phyloP scores from a whole-genome alignment of 30 jellyfish, hydroid and myxozoan species.

The Aurelia sp. region DNA sequence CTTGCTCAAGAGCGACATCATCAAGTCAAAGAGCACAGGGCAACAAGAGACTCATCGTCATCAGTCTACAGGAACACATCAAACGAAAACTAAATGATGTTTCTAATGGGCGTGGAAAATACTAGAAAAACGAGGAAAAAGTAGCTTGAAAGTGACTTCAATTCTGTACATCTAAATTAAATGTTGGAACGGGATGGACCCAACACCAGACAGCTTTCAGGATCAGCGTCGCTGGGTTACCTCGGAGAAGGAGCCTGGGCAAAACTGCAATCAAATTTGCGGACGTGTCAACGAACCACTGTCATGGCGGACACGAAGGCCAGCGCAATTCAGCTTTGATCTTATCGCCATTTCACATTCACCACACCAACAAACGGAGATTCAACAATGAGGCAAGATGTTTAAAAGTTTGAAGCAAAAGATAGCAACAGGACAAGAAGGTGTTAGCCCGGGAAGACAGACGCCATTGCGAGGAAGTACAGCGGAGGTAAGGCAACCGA shows the following conservation, averaged over 20 bases:
- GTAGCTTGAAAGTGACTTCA: too few species aligned
- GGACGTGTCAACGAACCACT: slow-evolving; percentile 61
- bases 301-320: slow-evolving; percentile 60
- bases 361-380: neutral
- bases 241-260: slow-evolving; percentile 69
- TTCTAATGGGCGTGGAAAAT: too few species aligned
- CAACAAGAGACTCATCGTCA: too few species aligned
- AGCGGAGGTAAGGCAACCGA: slow-evolving; percentile 57
- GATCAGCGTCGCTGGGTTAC: neutral
- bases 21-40: too few species aligned
- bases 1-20: too few species aligned
- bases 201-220: neutral
- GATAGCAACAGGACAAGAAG: slow-evolving; percentile 97
- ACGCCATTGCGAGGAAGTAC: slow-evolving; percentile 80
- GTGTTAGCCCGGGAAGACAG: slow-evolving; percentile 99
- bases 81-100: too few species aligned
- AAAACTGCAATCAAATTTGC: slow-evolving; percentile 39
- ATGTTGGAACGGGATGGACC: too few species aligned
- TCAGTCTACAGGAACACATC: too few species aligned
- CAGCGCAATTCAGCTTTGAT: neutral
- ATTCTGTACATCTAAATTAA: too few species aligned
- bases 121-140: too few species aligned
- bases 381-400: slow-evolving; percentile 32
- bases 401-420: slow-evolving; percentile 82
- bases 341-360: neutral